phyloP scores from a whole-genome alignment of 35 echinoderm and acorn worm genomes.

The Apostichopus japonicus region DNA sequence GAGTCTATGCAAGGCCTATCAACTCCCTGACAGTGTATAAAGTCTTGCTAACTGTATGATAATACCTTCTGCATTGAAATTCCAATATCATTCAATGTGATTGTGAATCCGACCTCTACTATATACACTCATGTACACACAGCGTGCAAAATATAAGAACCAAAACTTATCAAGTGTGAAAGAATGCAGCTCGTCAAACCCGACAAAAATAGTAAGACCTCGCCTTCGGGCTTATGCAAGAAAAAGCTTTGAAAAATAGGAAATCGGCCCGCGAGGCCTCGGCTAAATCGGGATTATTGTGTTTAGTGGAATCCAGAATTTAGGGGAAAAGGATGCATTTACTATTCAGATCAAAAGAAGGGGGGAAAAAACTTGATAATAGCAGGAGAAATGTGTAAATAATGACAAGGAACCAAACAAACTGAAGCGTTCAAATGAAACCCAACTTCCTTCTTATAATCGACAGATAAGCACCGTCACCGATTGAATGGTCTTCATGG shows the following conservation, averaged over 20 bases:
- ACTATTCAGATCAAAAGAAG: not conserved
- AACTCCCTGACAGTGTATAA: too few relatives aligned
- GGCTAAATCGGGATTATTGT: not conserved
- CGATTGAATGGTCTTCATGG: too few relatives aligned
- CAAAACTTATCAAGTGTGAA: not conserved
- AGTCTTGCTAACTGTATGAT: too few relatives aligned
- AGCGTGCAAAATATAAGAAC: not conserved
- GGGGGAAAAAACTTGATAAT: not conserved
- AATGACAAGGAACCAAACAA: not conserved
- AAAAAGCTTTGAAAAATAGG: not conserved
- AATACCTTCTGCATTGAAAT: too few relatives aligned
- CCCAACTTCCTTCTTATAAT: not conserved
- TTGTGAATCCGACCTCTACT: too few relatives aligned
- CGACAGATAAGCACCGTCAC: too few relatives aligned
- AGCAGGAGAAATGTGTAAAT: not conserved
- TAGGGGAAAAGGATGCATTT: not conserved
- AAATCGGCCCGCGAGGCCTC: not conserved
- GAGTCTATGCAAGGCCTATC: too few relatives aligned
- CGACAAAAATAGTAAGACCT: not conserved
- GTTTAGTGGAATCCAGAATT: not conserved
- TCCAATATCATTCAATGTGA: too few relatives aligned
- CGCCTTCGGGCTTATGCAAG: constrained; percentile 1
- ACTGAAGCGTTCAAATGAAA: not conserved
- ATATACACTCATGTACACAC: constrained; percentile 1
- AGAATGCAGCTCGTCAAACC: too few relatives aligned